A percentile compares a stretch with the other conserved stretches of the same genome.
Conservation (phyloP, 2,113 vertebrate species). For the Ceyx margarethae region DNA sequence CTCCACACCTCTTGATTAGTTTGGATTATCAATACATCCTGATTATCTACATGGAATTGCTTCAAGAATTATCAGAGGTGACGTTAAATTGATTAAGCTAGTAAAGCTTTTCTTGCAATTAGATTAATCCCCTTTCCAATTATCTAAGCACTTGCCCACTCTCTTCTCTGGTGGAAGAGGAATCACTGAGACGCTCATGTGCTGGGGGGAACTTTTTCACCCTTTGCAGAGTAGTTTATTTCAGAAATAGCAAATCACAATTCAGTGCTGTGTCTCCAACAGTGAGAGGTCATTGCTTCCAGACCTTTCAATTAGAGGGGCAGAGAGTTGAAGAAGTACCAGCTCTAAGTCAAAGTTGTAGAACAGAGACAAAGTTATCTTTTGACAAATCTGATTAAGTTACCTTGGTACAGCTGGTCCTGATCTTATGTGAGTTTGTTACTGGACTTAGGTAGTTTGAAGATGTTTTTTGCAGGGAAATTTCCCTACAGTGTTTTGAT, state of each 20-base stretch:
- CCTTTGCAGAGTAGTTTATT: not conserved
- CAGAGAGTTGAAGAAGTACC: not conserved
- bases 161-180: not conserved
- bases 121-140: conserved; percentile 44
- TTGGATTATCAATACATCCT: conserved; percentile 60
- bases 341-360: not conserved
- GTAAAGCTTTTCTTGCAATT: conserved; percentile 61
- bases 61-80: conserved; percentile 58
- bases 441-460: not conserved
- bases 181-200: not conserved
- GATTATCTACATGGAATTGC: conserved; percentile 51
- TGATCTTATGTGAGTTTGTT: not conserved
- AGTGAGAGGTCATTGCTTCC: not conserved
- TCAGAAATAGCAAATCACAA: not conserved
- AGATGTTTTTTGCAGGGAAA: not conserved
- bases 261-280: not conserved
- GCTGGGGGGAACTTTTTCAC: not conserved
- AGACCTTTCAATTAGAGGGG: conserved; percentile 14
- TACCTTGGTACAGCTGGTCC: not conserved
- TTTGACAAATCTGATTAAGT: not conserved
- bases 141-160: not conserved
- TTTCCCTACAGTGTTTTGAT: not conserved
- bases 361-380: not conserved
- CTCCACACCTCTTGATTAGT: conserved; percentile 31
- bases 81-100: conserved; percentile 63